Evolutionary conservation across 2,113 vertebrate species (phyloP).

Genomic region (Piprites chloris): DNA sequence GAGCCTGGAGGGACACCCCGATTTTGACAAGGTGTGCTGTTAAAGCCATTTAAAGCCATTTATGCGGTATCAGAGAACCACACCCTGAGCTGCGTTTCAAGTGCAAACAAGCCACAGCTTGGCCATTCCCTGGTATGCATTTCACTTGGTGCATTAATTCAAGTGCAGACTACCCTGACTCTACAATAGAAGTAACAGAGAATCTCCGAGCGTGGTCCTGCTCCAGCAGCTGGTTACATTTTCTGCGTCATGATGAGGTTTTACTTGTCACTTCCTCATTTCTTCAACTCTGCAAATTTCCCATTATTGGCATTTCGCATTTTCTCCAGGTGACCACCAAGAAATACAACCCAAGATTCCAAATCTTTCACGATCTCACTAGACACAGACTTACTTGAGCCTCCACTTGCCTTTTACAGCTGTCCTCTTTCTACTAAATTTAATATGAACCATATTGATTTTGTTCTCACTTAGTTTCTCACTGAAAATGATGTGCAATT

Average conservation of each 20-base stretch:
- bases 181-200: not conserved
- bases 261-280: not conserved
- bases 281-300: not conserved
- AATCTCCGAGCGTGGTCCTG: not conserved
- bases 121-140: not conserved
- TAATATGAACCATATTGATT: not conserved
- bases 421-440: not conserved
- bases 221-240: not conserved
- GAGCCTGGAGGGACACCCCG: not conserved
- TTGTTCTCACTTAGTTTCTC: not conserved
- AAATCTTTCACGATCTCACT: not conserved
- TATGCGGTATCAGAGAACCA: not conserved
- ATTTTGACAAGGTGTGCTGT: not conserved
- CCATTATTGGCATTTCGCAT: not conserved
- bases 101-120: constrained; percentile 10
- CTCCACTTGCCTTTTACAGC: not conserved
- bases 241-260: not conserved
- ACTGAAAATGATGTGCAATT: not conserved
- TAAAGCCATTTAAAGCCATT: not conserved
- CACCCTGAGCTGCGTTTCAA: not conserved
- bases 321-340: not conserved
- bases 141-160: not conserved
- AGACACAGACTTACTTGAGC: not conserved
- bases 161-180: not conserved
- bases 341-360: not conserved